A percentile compares a stretch with the other conserved stretches of the same genome.
These are phyloP conservation scores for Pyrochroa serraticornis DNA, from an alignment of 2,888 invertebrate species.

Conservation along the genomic window DNA sequence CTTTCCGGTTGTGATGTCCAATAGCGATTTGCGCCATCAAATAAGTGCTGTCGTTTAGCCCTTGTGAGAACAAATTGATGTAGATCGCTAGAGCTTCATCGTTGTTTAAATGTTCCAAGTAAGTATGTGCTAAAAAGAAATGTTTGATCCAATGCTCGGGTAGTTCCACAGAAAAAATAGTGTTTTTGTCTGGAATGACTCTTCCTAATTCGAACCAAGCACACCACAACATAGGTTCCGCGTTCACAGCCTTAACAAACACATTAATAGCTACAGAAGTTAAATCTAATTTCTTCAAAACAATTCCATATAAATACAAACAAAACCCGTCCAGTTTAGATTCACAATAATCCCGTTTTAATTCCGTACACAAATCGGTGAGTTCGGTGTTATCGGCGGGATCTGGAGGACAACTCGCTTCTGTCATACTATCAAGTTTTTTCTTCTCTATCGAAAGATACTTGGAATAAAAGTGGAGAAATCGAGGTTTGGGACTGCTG, in stretches of 20 bases:
- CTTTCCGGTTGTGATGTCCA: slow-evolving; percentile 90
- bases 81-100: slow-evolving; percentile 89
- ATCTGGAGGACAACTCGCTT: slow-evolving; percentile 64
- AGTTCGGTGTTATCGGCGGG: slow-evolving; percentile 62
- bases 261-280: slow-evolving; percentile 78
- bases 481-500: slow-evolving; percentile 73
- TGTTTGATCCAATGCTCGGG: slow-evolving; percentile 95
- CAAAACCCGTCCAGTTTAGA: slow-evolving; percentile 84
- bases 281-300: slow-evolving; percentile 86
- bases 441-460: slow-evolving; percentile 92
- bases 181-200: slow-evolving; percentile 75
- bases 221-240: slow-evolving; percentile 89
- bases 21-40: slow-evolving; percentile 91
- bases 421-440: slow-evolving; percentile 80
- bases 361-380: slow-evolving; percentile 63
- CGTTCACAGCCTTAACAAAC: slow-evolving; percentile 77
- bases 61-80: slow-evolving; percentile 74
- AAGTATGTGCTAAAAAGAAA: slow-evolving; percentile 89
- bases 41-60: slow-evolving; percentile 88
- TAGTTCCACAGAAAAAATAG: slow-evolving; percentile 67
- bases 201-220: slow-evolving; percentile 93
- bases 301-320: slow-evolving; percentile 88
- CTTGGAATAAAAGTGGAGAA: slow-evolving; percentile 83
- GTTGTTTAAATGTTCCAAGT: slow-evolving; percentile 86
- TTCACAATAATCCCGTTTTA: slow-evolving; percentile 65